These are phyloP conservation scores for Acanthopleura granulata DNA, from an alignment of 2,888 invertebrate species.

Conservation along the genomic window DNA sequence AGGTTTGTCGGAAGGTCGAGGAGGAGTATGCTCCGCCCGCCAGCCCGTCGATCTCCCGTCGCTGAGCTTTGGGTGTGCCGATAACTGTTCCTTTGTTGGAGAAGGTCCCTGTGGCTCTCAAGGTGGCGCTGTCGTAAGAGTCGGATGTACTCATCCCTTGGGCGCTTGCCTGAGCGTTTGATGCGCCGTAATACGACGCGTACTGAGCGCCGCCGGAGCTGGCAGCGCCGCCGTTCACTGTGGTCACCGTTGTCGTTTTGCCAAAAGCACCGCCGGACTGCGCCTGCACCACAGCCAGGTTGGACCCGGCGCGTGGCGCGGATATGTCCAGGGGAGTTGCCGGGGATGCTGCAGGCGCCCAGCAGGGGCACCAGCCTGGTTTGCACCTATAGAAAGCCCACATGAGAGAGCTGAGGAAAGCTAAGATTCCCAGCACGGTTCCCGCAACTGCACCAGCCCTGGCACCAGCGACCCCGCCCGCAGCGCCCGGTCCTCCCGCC, in stretches of 20 bases:
- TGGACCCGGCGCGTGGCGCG: conserved; percentile 46
- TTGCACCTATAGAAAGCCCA: conserved; percentile 63
- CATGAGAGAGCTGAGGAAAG: conserved; percentile 48
- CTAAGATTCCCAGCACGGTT: conserved; percentile 55
- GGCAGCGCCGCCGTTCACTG: conserved; percentile 8
- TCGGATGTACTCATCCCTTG: conserved; percentile 27
- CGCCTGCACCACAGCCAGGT: conserved; percentile 47
- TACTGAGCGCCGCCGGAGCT: conserved; percentile 20
- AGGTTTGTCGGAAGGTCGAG: conserved; percentile 13
- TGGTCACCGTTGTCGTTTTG: conserved; percentile 30
- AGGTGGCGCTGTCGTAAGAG: conserved; percentile 48
- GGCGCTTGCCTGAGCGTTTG: conserved; percentile 10
- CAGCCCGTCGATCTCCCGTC: conserved; percentile 28
- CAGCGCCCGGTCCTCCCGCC: conserved; percentile 28
- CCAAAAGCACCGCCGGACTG: conserved; percentile 42
- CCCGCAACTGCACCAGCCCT: conserved; percentile 58
- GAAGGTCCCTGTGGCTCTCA: conserved; percentile 56
- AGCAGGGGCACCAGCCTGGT: conserved; percentile 53
- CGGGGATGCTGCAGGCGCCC: conserved; percentile 34
- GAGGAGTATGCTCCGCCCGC: not conserved
- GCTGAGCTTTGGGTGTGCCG: conserved; percentile 51
- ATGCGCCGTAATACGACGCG: conserved; percentile 7
- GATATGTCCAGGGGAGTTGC: conserved; percentile 50
- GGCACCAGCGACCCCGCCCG: conserved; percentile 44
- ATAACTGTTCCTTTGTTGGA: conserved; percentile 57